Evolutionary conservation across 2,888 invertebrate species (phyloP), one percentile per base, ranked within the genome.

Genomic region (Sesia apiformis): DNA sequence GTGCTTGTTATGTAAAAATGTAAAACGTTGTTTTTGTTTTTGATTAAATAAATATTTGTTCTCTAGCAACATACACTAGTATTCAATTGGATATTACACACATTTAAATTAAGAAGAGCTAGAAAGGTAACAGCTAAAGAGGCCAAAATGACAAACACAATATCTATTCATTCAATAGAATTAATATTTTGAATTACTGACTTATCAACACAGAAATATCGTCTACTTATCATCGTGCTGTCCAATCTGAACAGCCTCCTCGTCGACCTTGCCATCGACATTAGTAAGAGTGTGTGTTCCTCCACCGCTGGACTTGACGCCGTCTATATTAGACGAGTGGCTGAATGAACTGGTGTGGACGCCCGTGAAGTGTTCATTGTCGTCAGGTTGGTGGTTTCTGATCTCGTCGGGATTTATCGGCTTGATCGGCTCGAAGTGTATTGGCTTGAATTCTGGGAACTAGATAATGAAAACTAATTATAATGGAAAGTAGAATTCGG

Each of bases 241-340:
- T 52, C 38, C 52, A 40, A 52, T 8, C 7, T n/a, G 42, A 52
- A 56, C 53, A n/a, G 39, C 51, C 38, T 62, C 55, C 52, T 62
- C 52, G 4, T 63, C 38, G 7, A 93, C 70, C 69, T 91, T 91
- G 57, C 94, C 94, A 71, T 94, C 92, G 65, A 93, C 91, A 66
- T 93, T 93, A 4, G 92, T 76, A 1, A 91, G 86, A 1, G 91
- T 91, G 8, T 90, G 77, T 1, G 92, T 88, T 41, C 84, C 84
- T 58, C 92, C 91, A 52, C 80, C 83, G 52, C 77, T 81, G 39
- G 77, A 78, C 49, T 83, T 86, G 59, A 91, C 88, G 4, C 93
- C 93, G 68, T 93, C 90, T 43, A 90, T 72, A 58, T 90, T 84
- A 0, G 78, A 67, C 4, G 58, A 56, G 3, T 58, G 51, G 5